Evolutionary conservation across 1,140 invertebrate species (phyloP).

Genomic region (Neotoxoptera formosana): DNA sequence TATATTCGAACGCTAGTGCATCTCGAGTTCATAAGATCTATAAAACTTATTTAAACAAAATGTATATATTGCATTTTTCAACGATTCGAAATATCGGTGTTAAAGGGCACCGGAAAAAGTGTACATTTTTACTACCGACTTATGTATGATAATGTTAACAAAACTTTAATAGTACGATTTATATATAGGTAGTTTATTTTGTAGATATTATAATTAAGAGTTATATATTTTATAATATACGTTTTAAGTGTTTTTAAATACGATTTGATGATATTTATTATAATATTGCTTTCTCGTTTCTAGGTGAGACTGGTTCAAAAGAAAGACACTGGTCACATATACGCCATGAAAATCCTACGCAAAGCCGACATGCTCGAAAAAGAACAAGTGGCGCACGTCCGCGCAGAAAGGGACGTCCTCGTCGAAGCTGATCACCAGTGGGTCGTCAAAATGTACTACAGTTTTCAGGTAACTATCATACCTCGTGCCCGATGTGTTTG

Average conservation of each 20-base stretch:
- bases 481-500: background rate
- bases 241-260: no score
- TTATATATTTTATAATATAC: no score
- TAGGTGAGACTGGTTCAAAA: conserved; percentile 97
- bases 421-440: conserved; percentile 99
- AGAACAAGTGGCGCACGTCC: conserved; percentile 98
- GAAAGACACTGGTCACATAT: conserved; percentile 99
- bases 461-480: conserved; percentile 77
- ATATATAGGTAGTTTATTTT: background rate
- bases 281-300: conserved; percentile 53
- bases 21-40: background rate
- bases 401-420: conserved; percentile 96
- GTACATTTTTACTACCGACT: background rate
- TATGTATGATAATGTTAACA: background rate
- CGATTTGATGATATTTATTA: background rate
- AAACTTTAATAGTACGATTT: background rate
- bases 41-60: background rate
- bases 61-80: background rate
- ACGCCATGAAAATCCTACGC: conserved; percentile 99
- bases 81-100: background rate
- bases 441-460: conserved; percentile 99
- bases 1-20: background rate
- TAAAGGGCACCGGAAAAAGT: background rate
- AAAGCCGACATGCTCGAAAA: conserved; percentile 99
- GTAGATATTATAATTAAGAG: no score